Evolutionary conservation across 2,888 invertebrate species (phyloP), one percentile per base, ranked within the genome.

Genomic region (Xylota segnis): DNA sequence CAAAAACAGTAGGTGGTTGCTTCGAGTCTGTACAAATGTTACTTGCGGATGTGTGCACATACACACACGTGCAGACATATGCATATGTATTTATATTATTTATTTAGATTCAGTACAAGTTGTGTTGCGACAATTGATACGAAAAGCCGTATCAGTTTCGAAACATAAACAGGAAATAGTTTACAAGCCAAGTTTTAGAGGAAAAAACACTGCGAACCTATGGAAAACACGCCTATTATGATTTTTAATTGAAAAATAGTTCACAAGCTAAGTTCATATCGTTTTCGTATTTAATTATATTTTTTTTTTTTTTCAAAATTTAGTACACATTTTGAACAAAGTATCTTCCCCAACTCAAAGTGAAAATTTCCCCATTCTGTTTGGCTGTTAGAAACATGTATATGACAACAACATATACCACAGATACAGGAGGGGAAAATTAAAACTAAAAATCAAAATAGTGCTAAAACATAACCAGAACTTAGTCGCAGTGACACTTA

Each of bases 1-100:
- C 9, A 10, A 27, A 5, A 47, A 34, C 7, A 47, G 12, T 58
- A 50, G 70, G 40, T 40, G 18, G 18, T 32, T 68, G 61, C 18
- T 61, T 71, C 52, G 45, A 72, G 58, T 14, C 58, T 71, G 58
- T 77, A 47, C 27, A 54, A n/a, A 47, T 23, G 18, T 40, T 54
- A 43, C 23, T 2, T 23, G 23, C 23, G 2, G 23, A 23, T 23
- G 23, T 23, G 23, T 23, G 3, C 23, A 23, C 23, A 23, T 23
- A 23, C 23, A 23, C 3, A 3, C 29, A 23, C n/a, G 23, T 34
- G 12, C 16, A 40, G 29, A 32, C 9, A 18, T n/a, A 27, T 37
- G 37, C 10, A 37, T 0, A 4, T 10, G 16, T 47, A 59, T 47
- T 37, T 2, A n/a, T n/a, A n/a, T n/a, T n/a, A n/a, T 27, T 32